Evolutionary conservation across 1,140 invertebrate species (phyloP), one percentile per base, ranked within the genome.

Genomic region (Drosophila biarmipes): DNA sequence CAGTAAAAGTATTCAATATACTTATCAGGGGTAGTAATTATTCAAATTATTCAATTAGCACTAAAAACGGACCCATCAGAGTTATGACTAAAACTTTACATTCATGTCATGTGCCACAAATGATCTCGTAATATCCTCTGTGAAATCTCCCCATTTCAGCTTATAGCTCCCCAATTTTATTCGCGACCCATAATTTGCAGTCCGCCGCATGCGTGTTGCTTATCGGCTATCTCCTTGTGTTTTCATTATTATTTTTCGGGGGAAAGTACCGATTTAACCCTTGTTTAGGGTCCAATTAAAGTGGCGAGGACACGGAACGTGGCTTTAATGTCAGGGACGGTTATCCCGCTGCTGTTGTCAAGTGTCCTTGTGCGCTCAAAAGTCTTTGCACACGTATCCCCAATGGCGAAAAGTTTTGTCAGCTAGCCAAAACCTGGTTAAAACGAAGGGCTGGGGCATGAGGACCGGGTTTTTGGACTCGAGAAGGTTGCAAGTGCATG

Each of bases 301-400:
- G 62, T 69, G 63, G 27, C 48, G 59, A 75, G 80, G 75, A 71
- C 80, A 82, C 80, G 64, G 79, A 72, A 71, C 56, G 66, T 49
- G 38, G 64, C 48, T 71, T 79, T 84, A 79, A 77, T 75, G 55
- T 58, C 62, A 58, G 31, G 68, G 62, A 17, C 21, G 17, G 49
- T 11, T 17, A 34, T 38, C 46, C 29, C 38, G 68, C 43, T 66
- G 59, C 35, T 46, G 53, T 19, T 61, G 55, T 81, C 42, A 72
- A 86, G 78, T 87, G 81, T 87, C 81, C 81, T 87, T 87, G 82
- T 71, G 56, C 68, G 81, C 80, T 77, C 77, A 66, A 49, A 84
- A 64, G 76, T 77, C 75, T 79, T 78, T 75, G 76, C 66, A 79
- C 80, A 84, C 75, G 72, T 85, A 69, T 73, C 57, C 72, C 38